phyloP scores from a whole-genome alignment of 2,113 vertebrate species.

The Aegithalos caudatus region DNA sequence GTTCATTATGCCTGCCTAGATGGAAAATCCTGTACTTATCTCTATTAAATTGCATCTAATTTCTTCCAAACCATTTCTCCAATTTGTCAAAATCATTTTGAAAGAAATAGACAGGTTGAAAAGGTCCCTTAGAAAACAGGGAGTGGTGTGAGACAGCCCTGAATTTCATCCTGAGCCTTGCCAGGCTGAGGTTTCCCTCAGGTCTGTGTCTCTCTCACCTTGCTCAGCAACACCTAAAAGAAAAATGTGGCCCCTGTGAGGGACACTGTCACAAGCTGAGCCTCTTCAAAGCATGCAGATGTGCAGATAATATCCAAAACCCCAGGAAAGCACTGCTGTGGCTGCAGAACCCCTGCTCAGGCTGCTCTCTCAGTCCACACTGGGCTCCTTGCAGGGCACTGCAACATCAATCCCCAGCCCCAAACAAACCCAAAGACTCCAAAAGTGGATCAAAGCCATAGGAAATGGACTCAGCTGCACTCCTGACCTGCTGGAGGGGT shows the following conservation, averaged over 20 bases:
- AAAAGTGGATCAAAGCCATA: neutral
- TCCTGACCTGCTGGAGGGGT: neutral
- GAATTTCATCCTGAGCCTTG: neutral
- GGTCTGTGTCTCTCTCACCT: neutral
- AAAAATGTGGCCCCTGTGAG: neutral
- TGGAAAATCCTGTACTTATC: neutral
- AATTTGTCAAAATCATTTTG: constrained; percentile 29
- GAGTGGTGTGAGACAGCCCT: neutral
- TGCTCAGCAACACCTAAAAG: neutral
- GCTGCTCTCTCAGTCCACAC: neutral
- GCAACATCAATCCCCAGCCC: neutral
- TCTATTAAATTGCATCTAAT: constrained; percentile 33
- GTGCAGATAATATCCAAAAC: neutral
- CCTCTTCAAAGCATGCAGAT: neutral
- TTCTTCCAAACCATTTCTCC: constrained; percentile 50
- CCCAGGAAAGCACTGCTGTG: neutral
- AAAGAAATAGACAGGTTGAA: neutral
- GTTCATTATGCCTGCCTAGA: constrained; percentile 23
- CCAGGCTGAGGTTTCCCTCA: neutral
- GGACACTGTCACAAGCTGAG: neutral
- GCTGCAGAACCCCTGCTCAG: neutral
- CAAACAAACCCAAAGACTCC: neutral
- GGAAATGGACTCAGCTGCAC: neutral
- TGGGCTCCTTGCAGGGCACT: neutral
- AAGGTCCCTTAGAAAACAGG: neutral